Percentiles rank a stretch among this genome's conserved stretches.
phyloP scores from a whole-genome alignment of 2,113 vertebrate genomes.

The Cettia cetti region DNA sequence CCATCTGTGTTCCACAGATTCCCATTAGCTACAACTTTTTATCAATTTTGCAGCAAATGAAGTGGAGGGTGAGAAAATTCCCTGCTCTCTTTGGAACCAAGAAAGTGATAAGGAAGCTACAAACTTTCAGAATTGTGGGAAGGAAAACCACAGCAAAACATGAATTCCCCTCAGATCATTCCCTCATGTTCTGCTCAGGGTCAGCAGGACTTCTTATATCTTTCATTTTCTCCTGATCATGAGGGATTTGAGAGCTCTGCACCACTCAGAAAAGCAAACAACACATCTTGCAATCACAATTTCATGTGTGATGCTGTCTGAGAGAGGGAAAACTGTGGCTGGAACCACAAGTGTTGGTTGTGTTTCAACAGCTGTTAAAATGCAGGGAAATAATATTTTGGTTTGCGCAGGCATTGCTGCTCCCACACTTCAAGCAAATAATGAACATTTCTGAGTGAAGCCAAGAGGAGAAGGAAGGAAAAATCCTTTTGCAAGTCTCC shows the following conservation, averaged over 20 bases:
- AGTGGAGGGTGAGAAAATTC: neutral
- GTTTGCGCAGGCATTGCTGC: neutral
- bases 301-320: neutral
- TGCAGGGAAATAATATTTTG: neutral
- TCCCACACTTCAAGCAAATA: neutral
- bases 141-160: neutral
- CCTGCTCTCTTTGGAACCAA: neutral
- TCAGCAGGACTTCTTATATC: neutral
- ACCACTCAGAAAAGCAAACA: neutral
- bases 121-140: neutral
- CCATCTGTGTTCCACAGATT: neutral
- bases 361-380: neutral
- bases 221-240: neutral
- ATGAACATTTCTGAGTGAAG: neutral
- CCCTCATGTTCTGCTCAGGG: neutral
- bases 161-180: neutral
- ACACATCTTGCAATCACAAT: neutral
- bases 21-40: neutral
- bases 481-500: rapidly evolving
- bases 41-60: neutral
- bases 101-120: neutral
- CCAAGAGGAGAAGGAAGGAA: neutral
- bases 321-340: neutral
- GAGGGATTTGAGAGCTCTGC: neutral
- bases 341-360: neutral